Evolutionary conservation across 2,888 invertebrate genomes (phyloP).

Genomic region (Leptinotarsa tumamoca): DNA sequence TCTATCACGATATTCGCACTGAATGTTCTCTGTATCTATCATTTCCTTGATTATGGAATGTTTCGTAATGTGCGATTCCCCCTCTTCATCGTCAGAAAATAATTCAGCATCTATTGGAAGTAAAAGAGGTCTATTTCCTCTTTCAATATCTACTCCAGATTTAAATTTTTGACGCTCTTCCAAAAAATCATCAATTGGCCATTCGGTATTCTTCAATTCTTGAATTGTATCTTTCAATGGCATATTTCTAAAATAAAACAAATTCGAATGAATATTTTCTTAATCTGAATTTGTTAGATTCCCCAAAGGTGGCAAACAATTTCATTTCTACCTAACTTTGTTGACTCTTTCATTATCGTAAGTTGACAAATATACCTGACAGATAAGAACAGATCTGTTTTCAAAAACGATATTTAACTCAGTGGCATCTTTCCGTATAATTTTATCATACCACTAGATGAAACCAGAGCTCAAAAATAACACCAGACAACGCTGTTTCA

Average conservation of each 20-base stretch:
- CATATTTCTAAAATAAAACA: conserved; percentile 45
- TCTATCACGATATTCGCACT: background rate
- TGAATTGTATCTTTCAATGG: conserved; percentile 55
- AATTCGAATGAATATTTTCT: background rate
- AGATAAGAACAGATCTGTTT: too few species aligned
- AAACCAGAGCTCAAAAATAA: too few species aligned
- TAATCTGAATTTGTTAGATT: too few species aligned
- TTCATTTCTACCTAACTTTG: too few species aligned
- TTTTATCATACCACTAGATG: too few species aligned
- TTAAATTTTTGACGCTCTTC: conserved; percentile 53
- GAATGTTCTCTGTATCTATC: conserved; percentile 25
- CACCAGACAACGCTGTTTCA: too few species aligned
- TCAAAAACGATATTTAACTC: too few species aligned
- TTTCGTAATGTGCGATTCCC: conserved; percentile 31
- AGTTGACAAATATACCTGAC: too few species aligned
- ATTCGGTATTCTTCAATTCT: conserved; percentile 55
- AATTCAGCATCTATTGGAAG: conserved; percentile 8
- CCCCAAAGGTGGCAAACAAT: too few species aligned
- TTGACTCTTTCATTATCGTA: too few species aligned
- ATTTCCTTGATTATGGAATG: conserved; percentile 37
- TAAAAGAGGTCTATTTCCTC: background rate
- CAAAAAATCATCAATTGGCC: conserved; percentile 57
- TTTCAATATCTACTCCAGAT: conserved; percentile 19
- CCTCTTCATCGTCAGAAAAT: conserved; percentile 40
- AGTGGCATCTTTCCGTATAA: too few species aligned